phyloP scores from a whole-genome alignment of 2,888 invertebrate species.

The Seira sanloemensis region DNA sequence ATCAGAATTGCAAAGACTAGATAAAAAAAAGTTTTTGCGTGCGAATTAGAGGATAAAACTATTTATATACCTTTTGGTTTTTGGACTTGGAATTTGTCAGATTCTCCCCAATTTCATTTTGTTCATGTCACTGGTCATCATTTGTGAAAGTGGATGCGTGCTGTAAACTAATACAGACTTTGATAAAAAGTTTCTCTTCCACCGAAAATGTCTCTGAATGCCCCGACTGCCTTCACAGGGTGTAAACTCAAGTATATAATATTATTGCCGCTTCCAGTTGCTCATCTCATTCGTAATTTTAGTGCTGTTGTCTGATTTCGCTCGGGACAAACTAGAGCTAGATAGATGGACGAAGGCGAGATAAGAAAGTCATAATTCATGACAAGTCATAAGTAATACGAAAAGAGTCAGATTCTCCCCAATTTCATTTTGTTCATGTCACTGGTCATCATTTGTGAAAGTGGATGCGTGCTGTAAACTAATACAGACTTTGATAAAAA shows the following conservation, averaged over 20 bases:
- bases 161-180: neutral
- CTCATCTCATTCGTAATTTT: neutral
- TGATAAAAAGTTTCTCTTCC: neutral
- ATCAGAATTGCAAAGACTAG: neutral
- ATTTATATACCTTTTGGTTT: conserved; percentile 14
- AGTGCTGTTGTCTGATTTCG: too few species aligned
- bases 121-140: conserved; percentile 28
- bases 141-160: conserved; percentile 10
- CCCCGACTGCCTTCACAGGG: neutral
- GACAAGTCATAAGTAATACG: too few species aligned
- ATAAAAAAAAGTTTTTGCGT: neutral
- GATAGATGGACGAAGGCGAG: neutral
- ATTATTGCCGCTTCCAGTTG: too few species aligned
- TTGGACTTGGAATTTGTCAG: neutral
- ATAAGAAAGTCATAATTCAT: conserved; percentile 4
- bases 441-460: conserved; percentile 15
- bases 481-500: neutral
- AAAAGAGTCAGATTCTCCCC: neutral
- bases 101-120: conserved; percentile 24
- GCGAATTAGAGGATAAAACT: conserved; percentile 1
- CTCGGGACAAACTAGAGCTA: too few species aligned
- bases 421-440: conserved; percentile 34
- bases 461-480: conserved; percentile 13
- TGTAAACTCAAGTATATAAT: too few species aligned
- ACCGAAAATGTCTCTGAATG: neutral